Conservation (phyloP, 2,113 vertebrate species). For the Myanophis thanlyinensis region DNA sequence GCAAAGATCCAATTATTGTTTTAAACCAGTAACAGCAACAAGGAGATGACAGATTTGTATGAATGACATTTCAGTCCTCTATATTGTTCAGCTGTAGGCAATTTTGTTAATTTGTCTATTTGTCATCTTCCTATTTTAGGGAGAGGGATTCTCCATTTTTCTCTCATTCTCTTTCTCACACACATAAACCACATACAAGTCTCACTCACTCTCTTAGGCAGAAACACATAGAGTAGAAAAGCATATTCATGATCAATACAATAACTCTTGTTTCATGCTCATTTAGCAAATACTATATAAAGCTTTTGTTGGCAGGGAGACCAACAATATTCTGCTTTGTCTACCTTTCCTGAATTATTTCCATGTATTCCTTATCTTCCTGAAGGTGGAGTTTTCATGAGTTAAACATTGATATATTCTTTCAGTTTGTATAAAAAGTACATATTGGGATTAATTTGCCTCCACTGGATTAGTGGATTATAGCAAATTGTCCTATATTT, state of each 20-base stretch:
- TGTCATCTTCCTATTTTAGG: background rate
- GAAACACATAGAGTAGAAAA: background rate
- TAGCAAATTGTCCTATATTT: background rate
- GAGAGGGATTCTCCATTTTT: background rate
- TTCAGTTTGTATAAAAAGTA: background rate
- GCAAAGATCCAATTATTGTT: background rate
- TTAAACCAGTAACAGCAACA: constrained; percentile 18
- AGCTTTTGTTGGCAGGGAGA: background rate
- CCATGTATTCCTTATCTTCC: background rate
- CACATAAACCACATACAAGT: background rate
- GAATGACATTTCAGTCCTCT: constrained; percentile 6
- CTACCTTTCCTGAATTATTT: background rate
- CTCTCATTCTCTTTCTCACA: background rate
- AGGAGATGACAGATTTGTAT: constrained; percentile 9
- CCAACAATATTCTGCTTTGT: background rate
- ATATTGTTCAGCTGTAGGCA: background rate
- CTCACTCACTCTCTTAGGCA: too few species aligned
- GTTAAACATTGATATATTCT: background rate
- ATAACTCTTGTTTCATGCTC: background rate
- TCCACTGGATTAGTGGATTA: background rate
- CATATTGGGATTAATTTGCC: background rate
- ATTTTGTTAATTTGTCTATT: constrained; percentile 4
- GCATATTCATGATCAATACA: background rate
- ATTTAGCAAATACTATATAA: background rate
- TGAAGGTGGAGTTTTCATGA: background rate